Evolutionary conservation across 2,797 vertebrate species (phyloP).

Genomic region (Glossophaga mutica): DNA sequence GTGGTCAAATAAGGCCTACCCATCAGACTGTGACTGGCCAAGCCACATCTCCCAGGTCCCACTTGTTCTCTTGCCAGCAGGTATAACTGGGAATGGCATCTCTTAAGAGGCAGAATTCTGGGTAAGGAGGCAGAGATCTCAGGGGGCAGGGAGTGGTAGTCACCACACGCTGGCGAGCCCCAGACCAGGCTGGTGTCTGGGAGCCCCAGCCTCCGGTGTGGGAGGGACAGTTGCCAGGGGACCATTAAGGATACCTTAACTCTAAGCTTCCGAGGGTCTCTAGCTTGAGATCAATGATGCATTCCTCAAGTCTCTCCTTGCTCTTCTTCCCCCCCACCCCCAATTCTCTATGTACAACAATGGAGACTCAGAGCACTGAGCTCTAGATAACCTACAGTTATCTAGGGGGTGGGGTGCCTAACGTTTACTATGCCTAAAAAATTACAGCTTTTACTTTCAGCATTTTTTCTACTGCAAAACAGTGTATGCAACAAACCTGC

Average conservation of each 20-base stretch:
- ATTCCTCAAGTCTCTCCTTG: background rate
- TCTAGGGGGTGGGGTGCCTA: background rate
- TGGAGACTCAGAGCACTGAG: background rate
- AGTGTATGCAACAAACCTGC: background rate
- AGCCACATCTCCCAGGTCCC: background rate
- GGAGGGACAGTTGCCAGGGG: background rate
- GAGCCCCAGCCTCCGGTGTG: background rate
- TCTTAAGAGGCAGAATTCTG: background rate
- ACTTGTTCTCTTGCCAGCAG: background rate
- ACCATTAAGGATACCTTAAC: background rate
- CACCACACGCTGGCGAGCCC: background rate
- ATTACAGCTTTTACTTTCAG: background rate
- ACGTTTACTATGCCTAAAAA: background rate
- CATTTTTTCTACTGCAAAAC: background rate
- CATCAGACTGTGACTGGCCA: background rate
- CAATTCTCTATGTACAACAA: background rate
- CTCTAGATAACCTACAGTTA: background rate
- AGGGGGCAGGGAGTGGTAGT: background rate
- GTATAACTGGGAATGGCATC: background rate
- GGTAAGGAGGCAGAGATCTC: background rate
- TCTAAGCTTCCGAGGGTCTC: background rate
- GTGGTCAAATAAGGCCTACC: background rate
- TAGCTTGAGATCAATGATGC: background rate
- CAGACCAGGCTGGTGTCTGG: background rate
- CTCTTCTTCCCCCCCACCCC: background rate